Conservation (phyloP, 2,888 invertebrate species). For the Tryphoninae sp. region DNA sequence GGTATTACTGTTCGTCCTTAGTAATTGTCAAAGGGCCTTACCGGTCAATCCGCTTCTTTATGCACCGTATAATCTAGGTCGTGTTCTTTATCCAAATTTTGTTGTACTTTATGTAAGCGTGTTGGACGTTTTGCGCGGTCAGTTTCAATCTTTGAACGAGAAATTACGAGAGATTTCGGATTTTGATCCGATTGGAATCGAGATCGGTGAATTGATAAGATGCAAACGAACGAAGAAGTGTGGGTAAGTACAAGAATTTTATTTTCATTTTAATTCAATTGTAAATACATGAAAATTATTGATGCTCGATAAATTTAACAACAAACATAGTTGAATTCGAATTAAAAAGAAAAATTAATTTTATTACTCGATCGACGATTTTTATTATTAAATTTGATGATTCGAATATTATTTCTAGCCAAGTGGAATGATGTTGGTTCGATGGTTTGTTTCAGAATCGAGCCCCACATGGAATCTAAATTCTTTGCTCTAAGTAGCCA, state of each 20-base stretch:
- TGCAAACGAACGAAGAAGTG: background rate
- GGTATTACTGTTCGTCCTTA: background rate
- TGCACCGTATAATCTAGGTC: slow-evolving; percentile 23
- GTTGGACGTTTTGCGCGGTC: slow-evolving; percentile 10
- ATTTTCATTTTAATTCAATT: background rate
- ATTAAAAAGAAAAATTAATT: background rate
- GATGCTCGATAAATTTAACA: background rate
- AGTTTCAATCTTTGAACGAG: slow-evolving; percentile 34
- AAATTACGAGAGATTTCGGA: slow-evolving; percentile 16
- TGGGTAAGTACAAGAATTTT: slow-evolving; percentile 18
- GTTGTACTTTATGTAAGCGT: slow-evolving; percentile 30
- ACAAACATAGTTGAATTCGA: background rate
- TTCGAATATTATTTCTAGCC: background rate
- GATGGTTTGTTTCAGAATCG: slow-evolving; percentile 10
- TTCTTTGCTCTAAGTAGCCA: slow-evolving; percentile 1
- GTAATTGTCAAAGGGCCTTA: background rate
- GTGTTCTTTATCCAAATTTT: slow-evolving; percentile 41
- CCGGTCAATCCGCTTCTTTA: background rate
- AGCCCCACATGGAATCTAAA: background rate
- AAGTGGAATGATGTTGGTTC: background rate
- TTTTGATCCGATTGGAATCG: background rate
- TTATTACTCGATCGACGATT: background rate
- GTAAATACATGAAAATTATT: background rate
- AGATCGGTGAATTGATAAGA: background rate
- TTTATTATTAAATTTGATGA: background rate